A percentile compares a stretch with the other conserved stretches of the same genome.
These are phyloP conservation scores for Cydia amplana DNA, from an alignment of 1,140 invertebrate species.

Conservation along the genomic window DNA sequence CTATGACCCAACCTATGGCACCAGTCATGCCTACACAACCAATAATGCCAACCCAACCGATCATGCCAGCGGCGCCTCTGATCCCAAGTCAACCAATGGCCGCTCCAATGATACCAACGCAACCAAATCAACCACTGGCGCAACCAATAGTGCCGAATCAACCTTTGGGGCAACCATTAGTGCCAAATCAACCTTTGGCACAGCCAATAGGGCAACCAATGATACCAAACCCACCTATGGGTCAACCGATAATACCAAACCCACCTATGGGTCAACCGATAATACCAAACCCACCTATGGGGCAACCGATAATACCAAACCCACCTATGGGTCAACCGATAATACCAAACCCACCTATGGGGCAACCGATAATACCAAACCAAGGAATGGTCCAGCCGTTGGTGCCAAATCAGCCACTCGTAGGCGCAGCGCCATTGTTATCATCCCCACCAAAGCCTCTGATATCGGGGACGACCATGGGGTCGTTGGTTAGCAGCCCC, in stretches of 20 bases:
- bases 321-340: constrained; percentile 34
- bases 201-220: constrained; percentile 38
- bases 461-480: constrained; percentile 52
- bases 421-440: constrained; percentile 49
- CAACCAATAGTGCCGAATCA: constrained; percentile 38
- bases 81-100: constrained; percentile 42
- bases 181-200: constrained; percentile 34
- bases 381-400: constrained; percentile 36
- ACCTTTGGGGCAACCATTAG: constrained; percentile 39
- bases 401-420: constrained; percentile 40
- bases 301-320: constrained; percentile 38
- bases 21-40: constrained; percentile 36
- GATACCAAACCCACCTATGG: constrained; percentile 31
- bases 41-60: constrained; percentile 35
- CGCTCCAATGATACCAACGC: constrained; percentile 47
- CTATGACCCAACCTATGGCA: constrained; percentile 35
- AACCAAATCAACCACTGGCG: constrained; percentile 36
- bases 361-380: not conserved
- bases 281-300: constrained; percentile 34
- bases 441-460: constrained; percentile 42
- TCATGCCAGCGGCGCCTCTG: constrained; percentile 47
- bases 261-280: constrained; percentile 37
- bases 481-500: constrained; percentile 50
- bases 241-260: not conserved
- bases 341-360: constrained; percentile 31